phyloP scores from a whole-genome alignment of 2,888 invertebrate species.

The Leucophenga maculata region DNA sequence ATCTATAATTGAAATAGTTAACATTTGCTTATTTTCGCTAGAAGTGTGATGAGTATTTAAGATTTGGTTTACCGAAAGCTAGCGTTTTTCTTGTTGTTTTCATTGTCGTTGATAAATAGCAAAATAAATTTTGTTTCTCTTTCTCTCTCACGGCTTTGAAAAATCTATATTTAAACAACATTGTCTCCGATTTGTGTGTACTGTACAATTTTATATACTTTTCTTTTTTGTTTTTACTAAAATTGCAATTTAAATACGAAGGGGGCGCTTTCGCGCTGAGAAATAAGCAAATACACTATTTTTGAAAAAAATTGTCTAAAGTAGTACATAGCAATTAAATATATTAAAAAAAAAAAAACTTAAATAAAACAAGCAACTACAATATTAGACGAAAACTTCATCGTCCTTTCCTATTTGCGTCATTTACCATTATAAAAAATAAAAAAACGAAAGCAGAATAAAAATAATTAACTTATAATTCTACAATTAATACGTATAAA shows the following conservation, averaged over 20 bases:
- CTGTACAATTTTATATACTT: neutral
- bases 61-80: no score
- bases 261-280: neutral
- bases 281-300: neutral
- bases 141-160: neutral
- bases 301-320: conserved; percentile 1
- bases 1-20: no score
- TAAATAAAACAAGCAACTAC: neutral
- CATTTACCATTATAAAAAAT: neutral
- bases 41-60: no score
- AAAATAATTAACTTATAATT: neutral
- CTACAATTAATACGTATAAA: neutral
- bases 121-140: no score
- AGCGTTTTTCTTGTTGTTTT: no score
- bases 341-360: neutral
- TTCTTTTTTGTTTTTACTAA: conserved; percentile 2
- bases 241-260: neutral
- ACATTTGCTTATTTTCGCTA: no score
- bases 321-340: neutral
- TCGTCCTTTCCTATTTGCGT: neutral
- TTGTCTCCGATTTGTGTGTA: neutral
- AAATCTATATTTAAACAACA: conserved; percentile 24
- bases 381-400: neutral
- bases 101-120: no score
- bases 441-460: neutral